Evolutionary conservation across 2,113 vertebrate genomes (phyloP), one percentile per base, ranked within the genome.

Genomic region (Lynx canadensis): DNA sequence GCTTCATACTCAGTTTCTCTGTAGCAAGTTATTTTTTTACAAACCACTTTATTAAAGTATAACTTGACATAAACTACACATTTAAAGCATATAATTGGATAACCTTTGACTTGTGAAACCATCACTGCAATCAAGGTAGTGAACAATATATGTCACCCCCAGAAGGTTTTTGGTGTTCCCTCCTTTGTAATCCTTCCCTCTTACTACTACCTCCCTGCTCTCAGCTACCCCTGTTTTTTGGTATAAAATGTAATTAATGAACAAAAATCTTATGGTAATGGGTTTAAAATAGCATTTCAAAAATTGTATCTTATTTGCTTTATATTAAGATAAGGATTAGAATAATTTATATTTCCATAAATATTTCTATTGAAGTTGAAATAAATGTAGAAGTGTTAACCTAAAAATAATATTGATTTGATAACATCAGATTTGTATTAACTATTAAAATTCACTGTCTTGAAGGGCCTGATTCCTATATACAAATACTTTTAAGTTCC

Each of bases 281-380:
- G 19, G 65, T 96, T 97, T 92, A 83, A 95, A 81, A 38, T 74
- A 91, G 79, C 21, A 73, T 76, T 97, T 88, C 33, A 93, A 69
- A 92, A 88, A 79, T 41, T 80, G 13, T 87, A 89, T 85, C 13
- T 69, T 89, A 8, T 45, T 94, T 94, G 29, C 45, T 68, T 89
- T 82, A 65, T 89, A 92, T 92, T 93, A 89, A 66, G 41, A 2
- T 78, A 82, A 91, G 52, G 45, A 41, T 79, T 89, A 95, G 60
- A 73, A 69, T 55, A 48, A 82, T 68, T 63, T 84, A 89, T 82
- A 92, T 97, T 89, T 96, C 31, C 21, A 33, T n/a, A 95, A 89
- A 52, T 76, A 50, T 94, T 92, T 93, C 25, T 90, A 50, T 85
- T 95, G 41, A 79, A 93, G 78, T 94, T 57, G 78, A 91, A 94